Evolutionary conservation across 2,888 invertebrate genomes (phyloP), one percentile per base, ranked within the genome.

Genomic region (Macaria liturata): DNA sequence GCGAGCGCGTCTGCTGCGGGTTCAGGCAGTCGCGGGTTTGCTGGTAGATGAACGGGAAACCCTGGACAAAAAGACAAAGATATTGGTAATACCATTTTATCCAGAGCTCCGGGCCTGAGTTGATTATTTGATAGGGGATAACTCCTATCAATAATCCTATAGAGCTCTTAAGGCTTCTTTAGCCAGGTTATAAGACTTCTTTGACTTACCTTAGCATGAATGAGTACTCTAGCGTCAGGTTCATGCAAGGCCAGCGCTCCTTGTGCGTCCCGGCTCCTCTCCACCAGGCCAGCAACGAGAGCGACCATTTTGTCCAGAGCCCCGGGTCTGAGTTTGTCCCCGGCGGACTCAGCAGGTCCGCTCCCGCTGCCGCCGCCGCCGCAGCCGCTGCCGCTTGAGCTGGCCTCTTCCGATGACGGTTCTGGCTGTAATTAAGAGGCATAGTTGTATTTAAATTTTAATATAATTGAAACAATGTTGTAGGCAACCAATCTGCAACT

Each of bases 221-320:
- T 94, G 32, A 98, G 94, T 1, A 97, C 96, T 74, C 94, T 94
- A 53, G 96, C 95, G 81, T 98, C 98, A 54, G 95, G 94, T 34
- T 95, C 94, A 8, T 95, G 94, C 34, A 98, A 87, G 49, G 95
- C 94, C 32, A 98, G 90, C 63, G 95, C 93, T 53, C 93, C 95
- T 77, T 95, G 95, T 4, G 95, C 92, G 65, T 96, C 96, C 3
- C 98, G 92, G 43, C 98, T 97, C 65, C 97, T 95, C 83, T 98
- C 98, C 42, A 98, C 97, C 9, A 98, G 92, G 3, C 96, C 95
- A 0, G 97, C 97, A 37, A 98, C 96, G 8, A 98, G 88, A 8
- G 97, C 96, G 67, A 98, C 97, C 98, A 98, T 98, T 90, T 98
- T 98, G 85, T 98, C 98, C 9, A 98, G 88, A 0, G 98, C 98